A percentile compares a stretch with the other conserved stretches of the same genome.
phyloP scores from a whole-genome alignment of 2,113 vertebrate genomes.

The Pseudorectes ferrugineus region DNA sequence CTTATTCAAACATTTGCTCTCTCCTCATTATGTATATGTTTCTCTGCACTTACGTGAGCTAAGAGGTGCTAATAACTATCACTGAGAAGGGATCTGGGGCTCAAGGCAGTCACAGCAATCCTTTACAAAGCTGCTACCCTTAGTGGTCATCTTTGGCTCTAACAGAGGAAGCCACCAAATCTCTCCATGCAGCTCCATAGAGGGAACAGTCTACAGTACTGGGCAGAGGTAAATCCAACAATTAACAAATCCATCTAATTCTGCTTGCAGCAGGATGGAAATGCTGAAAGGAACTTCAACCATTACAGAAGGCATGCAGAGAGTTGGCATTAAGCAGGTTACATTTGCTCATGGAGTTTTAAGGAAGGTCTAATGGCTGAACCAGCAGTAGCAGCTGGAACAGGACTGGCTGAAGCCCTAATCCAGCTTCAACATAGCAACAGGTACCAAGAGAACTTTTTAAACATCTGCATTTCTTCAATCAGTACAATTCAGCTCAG shows the following conservation, averaged over 20 bases:
- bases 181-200: neutral
- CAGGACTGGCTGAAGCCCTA: neutral
- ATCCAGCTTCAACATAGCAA: neutral
- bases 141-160: neutral
- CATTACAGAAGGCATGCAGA: neutral
- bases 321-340: neutral
- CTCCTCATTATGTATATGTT: neutral
- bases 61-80: neutral
- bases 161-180: neutral
- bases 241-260: neutral
- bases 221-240: neutral
- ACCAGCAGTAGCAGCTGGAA: neutral
- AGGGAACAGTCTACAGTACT: neutral
- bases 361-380: neutral
- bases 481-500: neutral
- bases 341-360: neutral
- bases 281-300: neutral
- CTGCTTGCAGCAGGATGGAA: neutral
- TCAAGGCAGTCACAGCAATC: neutral
- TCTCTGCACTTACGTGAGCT: neutral
- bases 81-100: neutral
- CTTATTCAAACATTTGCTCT: neutral
- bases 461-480: neutral
- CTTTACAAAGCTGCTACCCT: neutral
- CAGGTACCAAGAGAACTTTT: neutral